Conservation (phyloP, 1,140 invertebrate genomes). For the Globodera ellingtonae region DNA sequence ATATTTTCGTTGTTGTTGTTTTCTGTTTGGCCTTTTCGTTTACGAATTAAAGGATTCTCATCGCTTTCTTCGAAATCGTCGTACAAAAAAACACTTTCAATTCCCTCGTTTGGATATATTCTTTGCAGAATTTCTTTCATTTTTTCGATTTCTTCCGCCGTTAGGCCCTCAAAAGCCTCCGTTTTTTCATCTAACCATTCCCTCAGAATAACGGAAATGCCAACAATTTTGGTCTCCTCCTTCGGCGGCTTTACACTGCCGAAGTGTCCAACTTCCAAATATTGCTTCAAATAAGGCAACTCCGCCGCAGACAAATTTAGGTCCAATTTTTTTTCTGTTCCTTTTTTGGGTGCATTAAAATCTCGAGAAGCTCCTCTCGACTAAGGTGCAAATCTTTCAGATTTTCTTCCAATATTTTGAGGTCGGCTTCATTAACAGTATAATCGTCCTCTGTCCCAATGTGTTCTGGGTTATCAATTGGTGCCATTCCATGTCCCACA, state of each 20-base stretch:
- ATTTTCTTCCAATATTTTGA: no score
- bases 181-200: not conserved
- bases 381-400: no score
- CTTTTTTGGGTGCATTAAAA: not conserved
- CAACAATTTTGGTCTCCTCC: not conserved
- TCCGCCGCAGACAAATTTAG: not conserved
- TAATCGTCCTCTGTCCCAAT: no score
- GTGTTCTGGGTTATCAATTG: no score
- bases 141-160: not conserved
- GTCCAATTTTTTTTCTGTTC: not conserved
- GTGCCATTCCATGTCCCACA: no score
- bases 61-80: not conserved
- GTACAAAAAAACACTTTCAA: not conserved
- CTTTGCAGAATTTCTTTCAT: not conserved
- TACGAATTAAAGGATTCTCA: not conserved
- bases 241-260: not conserved
- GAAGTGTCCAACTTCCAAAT: not conserved
- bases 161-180: not conserved
- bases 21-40: not conserved
- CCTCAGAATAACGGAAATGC: not conserved
- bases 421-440: no score
- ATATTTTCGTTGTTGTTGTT: no score
- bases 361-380: no score
- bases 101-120: not conserved
- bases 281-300: not conserved